Conservation (phyloP, 1,140 invertebrate genomes). For the Physella acuta region DNA sequence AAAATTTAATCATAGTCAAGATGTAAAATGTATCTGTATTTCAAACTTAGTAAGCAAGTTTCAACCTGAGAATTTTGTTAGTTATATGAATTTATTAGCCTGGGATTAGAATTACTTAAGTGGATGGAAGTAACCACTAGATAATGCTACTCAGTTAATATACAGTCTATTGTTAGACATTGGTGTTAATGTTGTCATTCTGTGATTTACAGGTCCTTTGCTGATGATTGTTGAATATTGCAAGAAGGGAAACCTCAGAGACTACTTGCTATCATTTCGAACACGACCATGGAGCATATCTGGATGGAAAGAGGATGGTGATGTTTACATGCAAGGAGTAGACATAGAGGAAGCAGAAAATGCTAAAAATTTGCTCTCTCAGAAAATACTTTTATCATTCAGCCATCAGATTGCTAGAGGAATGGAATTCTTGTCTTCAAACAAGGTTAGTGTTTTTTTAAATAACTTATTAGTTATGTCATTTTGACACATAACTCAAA, state of each 20-base stretch:
- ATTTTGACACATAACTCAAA: too few relatives aligned
- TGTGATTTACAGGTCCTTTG: slow-evolving; percentile 77
- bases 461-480: too few relatives aligned
- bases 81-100: too few relatives aligned
- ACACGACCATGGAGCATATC: slow-evolving; percentile 33
- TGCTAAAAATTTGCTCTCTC: slow-evolving; percentile 15
- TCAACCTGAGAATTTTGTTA: too few relatives aligned
- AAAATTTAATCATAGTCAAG: too few relatives aligned
- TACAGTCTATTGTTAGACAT: too few relatives aligned
- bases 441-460: slow-evolving; percentile 69
- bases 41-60: too few relatives aligned
- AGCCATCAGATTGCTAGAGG: slow-evolving; percentile 94
- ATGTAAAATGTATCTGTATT: too few relatives aligned
- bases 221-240: slow-evolving; percentile 96
- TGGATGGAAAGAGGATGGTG: slow-evolving; percentile 13
- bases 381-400: slow-evolving; percentile 77
- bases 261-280: slow-evolving; percentile 74
- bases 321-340: slow-evolving; percentile 14
- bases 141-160: too few relatives aligned
- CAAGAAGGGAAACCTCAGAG: slow-evolving; percentile 89
- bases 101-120: too few relatives aligned
- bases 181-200: too few relatives aligned
- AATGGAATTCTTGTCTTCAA: slow-evolving; percentile 94
- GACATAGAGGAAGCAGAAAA: not conserved
- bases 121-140: too few relatives aligned